Percentiles rank a stretch among this genome's conserved stretches.
Conservation (phyloP, 2,797 vertebrate genomes). For the Alcedo quadribrachys region DNA sequence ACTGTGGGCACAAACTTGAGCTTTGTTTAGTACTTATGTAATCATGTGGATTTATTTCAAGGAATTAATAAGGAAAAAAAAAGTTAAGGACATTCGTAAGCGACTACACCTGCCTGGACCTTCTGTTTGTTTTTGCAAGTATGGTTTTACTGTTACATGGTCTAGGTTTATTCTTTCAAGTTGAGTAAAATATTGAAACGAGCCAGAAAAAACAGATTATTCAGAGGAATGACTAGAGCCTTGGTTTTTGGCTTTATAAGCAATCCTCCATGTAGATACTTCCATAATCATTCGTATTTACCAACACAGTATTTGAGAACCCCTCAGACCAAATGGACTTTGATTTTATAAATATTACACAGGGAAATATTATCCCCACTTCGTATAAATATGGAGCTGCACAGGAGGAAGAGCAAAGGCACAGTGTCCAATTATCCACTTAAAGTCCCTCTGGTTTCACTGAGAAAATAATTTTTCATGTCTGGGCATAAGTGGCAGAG, state of each 20-base stretch:
- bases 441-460: background rate
- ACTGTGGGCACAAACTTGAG: background rate
- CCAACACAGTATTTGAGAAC: background rate
- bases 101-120: background rate
- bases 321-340: background rate
- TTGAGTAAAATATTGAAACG: background rate
- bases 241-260: background rate
- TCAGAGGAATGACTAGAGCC: background rate
- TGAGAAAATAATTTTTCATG: background rate
- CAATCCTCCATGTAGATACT: background rate
- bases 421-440: background rate
- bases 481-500: background rate
- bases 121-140: background rate
- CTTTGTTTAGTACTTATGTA: background rate
- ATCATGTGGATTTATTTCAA: conserved; percentile 11
- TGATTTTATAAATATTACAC: background rate
- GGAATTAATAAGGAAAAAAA: background rate
- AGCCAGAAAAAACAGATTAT: background rate
- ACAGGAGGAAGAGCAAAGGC: background rate
- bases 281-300: background rate
- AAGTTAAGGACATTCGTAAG: background rate
- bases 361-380: background rate
- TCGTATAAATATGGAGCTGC: background rate
- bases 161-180: background rate
- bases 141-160: background rate